Evolutionary conservation across 2,797 vertebrate species (phyloP).

Genomic region (Molossus molossus): DNA sequence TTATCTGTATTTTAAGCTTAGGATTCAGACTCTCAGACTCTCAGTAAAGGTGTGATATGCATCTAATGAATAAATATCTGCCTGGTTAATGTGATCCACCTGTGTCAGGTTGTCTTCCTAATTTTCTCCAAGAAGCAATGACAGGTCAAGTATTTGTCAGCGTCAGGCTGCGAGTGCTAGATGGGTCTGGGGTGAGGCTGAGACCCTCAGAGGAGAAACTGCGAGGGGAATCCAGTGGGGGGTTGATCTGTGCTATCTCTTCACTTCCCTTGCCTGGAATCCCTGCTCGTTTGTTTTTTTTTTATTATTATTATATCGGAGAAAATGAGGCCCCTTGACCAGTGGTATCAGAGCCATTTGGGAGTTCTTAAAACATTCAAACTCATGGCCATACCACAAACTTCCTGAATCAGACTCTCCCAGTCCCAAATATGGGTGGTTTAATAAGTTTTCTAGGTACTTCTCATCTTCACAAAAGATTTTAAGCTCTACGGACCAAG

Average conservation of each 20-base stretch:
- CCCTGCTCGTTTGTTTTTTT: not conserved
- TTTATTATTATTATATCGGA: not conserved
- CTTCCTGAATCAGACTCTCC: not conserved
- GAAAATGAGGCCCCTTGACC: not conserved
- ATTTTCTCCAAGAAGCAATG: not conserved
- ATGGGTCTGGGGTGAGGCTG: rapidly evolving
- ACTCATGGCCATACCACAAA: not conserved
- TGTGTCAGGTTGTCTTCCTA: not conserved
- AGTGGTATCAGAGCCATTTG: not conserved
- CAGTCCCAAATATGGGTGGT: not conserved
- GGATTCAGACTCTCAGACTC: slow-evolving; percentile 38
- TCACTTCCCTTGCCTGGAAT: not conserved
- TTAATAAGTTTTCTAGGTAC: not conserved
- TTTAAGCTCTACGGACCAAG: not conserved
- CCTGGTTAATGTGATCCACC: not conserved
- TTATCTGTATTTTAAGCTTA: slow-evolving; percentile 70
- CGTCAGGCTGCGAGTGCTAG: not conserved
- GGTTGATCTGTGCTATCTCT: rapidly evolving
- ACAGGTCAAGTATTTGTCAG: not conserved
- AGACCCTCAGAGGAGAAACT: not conserved
- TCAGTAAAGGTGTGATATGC: slow-evolving; percentile 23
- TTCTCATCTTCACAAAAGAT: not conserved
- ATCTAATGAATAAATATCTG: slow-evolving; percentile 65
- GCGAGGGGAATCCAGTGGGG: not conserved
- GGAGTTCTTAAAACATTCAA: not conserved